phyloP scores from a whole-genome alignment of 2,113 vertebrate species.

The Ameiurus melas region DNA sequence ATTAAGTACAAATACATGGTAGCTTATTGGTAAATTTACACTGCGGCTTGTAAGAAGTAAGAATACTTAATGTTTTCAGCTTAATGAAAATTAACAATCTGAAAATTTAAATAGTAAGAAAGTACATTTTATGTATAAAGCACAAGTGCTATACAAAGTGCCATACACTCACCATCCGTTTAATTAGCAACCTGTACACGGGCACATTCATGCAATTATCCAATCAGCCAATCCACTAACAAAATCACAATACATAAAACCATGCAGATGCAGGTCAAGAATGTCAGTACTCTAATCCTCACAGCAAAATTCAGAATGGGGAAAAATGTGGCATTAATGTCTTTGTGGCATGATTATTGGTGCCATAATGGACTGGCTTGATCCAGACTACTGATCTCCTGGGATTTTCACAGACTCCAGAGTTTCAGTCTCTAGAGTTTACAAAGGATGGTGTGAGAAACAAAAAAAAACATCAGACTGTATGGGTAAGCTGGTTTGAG shows the following conservation, averaged over 20 bases:
- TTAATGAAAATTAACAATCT: too few species aligned
- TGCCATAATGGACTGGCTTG: too few species aligned
- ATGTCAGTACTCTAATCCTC: neutral
- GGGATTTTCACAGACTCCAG: neutral
- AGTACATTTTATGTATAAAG: neutral
- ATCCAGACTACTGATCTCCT: neutral
- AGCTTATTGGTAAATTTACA: neutral
- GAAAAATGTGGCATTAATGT: neutral
- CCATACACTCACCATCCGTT: neutral
- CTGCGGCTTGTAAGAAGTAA: neutral
- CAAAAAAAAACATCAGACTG: too few species aligned
- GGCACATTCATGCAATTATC: neutral
- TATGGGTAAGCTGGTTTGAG: neutral
- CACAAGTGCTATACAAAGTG: neutral
- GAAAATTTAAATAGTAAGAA: too few species aligned
- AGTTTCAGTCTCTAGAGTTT: neutral
- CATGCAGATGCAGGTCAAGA: neutral
- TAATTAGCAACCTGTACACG: neutral
- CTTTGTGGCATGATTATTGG: neutral
- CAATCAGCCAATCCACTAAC: neutral
- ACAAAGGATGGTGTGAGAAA: too few species aligned
- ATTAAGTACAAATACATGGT: neutral
- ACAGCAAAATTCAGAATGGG: neutral
- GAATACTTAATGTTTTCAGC: too few species aligned
- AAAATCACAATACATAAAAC: neutral